Evolutionary conservation across 2,113 vertebrate species (phyloP).

Genomic region (Corydoras maculifer): DNA sequence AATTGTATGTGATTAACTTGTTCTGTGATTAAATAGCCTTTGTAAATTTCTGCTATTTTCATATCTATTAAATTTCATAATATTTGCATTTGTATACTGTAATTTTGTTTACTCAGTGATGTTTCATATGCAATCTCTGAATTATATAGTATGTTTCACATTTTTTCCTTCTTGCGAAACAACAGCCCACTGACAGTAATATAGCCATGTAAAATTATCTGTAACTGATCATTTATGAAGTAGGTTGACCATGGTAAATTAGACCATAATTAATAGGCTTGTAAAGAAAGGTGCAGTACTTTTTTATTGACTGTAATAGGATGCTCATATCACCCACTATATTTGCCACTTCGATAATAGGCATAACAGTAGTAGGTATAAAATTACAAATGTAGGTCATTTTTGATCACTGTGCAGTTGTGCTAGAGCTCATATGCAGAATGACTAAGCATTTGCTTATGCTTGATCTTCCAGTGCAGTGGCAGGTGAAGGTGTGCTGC

Average conservation of each 20-base stretch:
- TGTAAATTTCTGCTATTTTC: conserved; percentile 32
- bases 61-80: conserved; percentile 22
- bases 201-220: too few relatives aligned
- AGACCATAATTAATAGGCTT: too few relatives aligned
- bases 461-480: conserved; percentile 34
- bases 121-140: conserved; percentile 13
- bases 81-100: conserved; percentile 22
- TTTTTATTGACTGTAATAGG: not conserved
- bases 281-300: too few relatives aligned
- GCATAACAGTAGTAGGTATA: not conserved
- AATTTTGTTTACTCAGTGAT: conserved; percentile 36
- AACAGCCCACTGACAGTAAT: too few relatives aligned
- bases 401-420: conserved; percentile 35
- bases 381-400: conserved; percentile 27
- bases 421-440: conserved; percentile 19
- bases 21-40: conserved; percentile 39
- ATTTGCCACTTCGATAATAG: not conserved
- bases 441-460: conserved; percentile 25
- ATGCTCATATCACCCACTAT: not conserved
- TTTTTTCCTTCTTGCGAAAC: too few relatives aligned
- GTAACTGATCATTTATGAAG: too few relatives aligned
- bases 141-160: too few relatives aligned
- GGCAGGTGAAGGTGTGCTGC: conserved; percentile 29
- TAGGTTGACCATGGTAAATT: too few relatives aligned
- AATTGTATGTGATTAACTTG: conserved; percentile 39